Base-by-base conservation (phyloP, 2,888 invertebrate genomes). In the Liopterus haemorrhoidalis region DNA sequence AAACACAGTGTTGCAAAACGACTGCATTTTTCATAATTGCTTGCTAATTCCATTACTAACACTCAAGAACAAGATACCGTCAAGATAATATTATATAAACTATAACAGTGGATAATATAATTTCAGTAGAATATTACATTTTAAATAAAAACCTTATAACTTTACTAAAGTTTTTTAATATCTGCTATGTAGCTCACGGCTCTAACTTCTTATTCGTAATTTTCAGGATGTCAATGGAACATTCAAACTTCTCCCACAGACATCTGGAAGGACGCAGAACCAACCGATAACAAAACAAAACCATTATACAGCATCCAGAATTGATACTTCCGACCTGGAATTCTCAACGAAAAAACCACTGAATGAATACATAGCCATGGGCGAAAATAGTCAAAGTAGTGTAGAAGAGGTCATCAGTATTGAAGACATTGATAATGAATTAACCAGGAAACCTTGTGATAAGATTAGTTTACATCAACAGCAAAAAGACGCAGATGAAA, bases 231-330 rank as follows among this genome's bases (percentile, higher is more conserved):
- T 76, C 52, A 66, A 71, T 59, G 87, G 87, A 59, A 80, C 82
- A 57, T 87, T 80, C 70, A 81, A 81, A 66, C 73, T 88, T 59
- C 79, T 85, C 61, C 75, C 81, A 35, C 81, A 81, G 67, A 74
- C 75, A 60, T 67, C 77, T 61, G 75, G 75, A 57, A 68, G 74
- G 56, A 69, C 71, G 60, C 70, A 75, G 63, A 69, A 63, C 56
- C 52, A 54, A 28, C 58, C 61, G 54, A 57, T 61, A 60, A 61
- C 62, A 45, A 32, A 31, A 24, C 31, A 28, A 45, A 27, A 33
- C 32, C 19, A 35, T 36, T 27, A 42, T 35, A 20, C 20, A 25
- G 8, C 21, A 19, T 9, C 16, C 28, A 20, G 43, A 42, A 30
- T 11, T 18, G 16, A 25, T 32, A 11, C 18, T 15, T 16, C 11